These are phyloP conservation scores for Polydrusus cervinus DNA, from an alignment of 2,888 invertebrate genomes.

Conservation along the genomic window DNA sequence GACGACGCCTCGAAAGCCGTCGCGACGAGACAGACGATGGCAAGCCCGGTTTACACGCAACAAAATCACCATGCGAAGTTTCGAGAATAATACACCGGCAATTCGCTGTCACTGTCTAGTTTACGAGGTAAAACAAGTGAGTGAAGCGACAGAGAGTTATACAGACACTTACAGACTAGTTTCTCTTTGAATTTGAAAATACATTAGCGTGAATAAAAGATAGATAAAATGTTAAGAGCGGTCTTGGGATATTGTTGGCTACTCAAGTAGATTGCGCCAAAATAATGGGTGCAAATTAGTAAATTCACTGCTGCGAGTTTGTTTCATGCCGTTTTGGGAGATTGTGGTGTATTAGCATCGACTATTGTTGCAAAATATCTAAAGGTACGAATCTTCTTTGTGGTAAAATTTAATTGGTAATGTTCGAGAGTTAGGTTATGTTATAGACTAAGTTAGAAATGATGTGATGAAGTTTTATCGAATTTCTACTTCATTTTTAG, in stretches of 20 bases:
- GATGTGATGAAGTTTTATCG: too few relatives aligned
- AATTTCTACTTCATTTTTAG: too few relatives aligned
- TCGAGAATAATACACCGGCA: slow-evolving; percentile 14
- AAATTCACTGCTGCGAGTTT: neutral
- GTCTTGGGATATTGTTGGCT: slow-evolving; percentile 1
- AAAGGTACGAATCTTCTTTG: too few relatives aligned
- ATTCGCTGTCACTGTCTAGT: slow-evolving; percentile 20
- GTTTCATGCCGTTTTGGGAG: slow-evolving; percentile 4
- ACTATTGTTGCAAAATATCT: too few relatives aligned
- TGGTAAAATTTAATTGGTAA: too few relatives aligned
- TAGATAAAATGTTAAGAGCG: slow-evolving; percentile 1
- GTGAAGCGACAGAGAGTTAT: slow-evolving; percentile 7
- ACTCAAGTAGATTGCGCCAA: slow-evolving; percentile 15
- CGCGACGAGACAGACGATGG: slow-evolving; percentile 34
- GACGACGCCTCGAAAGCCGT: slow-evolving; percentile 25
- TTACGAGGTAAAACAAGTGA: slow-evolving; percentile 4
- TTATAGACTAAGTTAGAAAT: too few relatives aligned
- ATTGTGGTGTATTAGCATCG: neutral
- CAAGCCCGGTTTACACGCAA: slow-evolving; percentile 30
- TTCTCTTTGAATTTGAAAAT: slow-evolving; percentile 13
- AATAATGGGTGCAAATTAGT: slow-evolving; percentile 16
- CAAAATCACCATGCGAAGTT: slow-evolving; percentile 18
- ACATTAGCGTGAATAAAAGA: slow-evolving; percentile 8
- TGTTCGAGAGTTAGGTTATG: too few relatives aligned
- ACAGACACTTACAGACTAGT: neutral